A percentile compares a stretch with the other conserved stretches of the same genome.
Conservation (phyloP, 2,888 invertebrate genomes). For the Acanthosepion esculentum region DNA sequence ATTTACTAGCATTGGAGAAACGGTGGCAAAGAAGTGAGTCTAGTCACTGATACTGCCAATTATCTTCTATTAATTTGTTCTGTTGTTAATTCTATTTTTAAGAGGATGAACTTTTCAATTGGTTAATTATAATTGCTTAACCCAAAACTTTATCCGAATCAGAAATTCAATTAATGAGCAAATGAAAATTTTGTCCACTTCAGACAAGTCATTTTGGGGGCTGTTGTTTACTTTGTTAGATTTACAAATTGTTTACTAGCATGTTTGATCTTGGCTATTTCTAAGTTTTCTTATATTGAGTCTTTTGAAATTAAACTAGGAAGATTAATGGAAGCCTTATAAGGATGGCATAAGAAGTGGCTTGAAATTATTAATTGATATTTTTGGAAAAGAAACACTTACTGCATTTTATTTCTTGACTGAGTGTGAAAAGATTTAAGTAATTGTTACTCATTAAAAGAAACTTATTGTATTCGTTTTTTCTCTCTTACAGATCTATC, state of each 20-base stretch:
- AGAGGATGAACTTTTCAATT: no score
- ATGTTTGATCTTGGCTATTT: neutral
- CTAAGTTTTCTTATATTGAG: neutral
- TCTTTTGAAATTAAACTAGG: neutral
- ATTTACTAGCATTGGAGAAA: neutral
- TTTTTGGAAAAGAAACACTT: neutral
- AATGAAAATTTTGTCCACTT: neutral
- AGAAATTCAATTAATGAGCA: neutral
- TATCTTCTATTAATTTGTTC: neutral
- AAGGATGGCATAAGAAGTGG: neutral
- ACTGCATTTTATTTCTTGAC: neutral
- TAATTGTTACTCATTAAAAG: neutral
- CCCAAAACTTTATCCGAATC: no score
- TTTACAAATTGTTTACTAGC: neutral
- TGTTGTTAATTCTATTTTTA: no score
- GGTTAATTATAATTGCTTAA: no score
- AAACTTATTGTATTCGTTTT: neutral
- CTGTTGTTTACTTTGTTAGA: neutral
- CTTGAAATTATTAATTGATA: neutral
- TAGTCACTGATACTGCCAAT: neutral
- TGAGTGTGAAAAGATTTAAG: neutral
- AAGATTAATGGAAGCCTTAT: neutral
- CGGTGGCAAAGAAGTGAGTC: neutral
- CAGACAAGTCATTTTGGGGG: neutral
- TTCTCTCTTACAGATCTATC: slow-evolving; percentile 34